A percentile compares a stretch with the other conserved stretches of the same genome.
Conservation (phyloP, 2,797 vertebrate species). For the Synanceia verrucosa region DNA sequence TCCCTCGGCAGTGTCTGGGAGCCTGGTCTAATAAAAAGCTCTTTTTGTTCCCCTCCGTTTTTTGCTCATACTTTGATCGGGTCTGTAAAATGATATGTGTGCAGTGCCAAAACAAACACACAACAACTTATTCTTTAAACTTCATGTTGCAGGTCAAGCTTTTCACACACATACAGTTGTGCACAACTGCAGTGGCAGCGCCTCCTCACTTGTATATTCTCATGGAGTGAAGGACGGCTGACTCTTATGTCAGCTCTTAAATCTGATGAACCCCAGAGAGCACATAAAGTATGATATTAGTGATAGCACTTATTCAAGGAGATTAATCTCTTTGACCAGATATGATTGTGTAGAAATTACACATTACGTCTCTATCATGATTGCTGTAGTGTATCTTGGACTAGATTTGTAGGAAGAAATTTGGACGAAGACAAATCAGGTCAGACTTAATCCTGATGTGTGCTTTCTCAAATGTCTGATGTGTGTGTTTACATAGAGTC, state of each 20-base stretch:
- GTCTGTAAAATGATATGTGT: slow-evolving; percentile 66
- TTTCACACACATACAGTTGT: slow-evolving; percentile 64
- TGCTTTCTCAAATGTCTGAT: slow-evolving; percentile 44
- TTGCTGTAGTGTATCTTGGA: slow-evolving; percentile 55
- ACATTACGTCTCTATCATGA: slow-evolving; percentile 39
- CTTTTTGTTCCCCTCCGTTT: slow-evolving; percentile 53
- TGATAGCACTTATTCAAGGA: slow-evolving; percentile 31
- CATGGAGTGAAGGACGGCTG: neutral
- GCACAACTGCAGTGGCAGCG: slow-evolving; percentile 28
- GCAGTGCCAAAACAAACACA: slow-evolving; percentile 71
- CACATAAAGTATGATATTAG: slow-evolving; percentile 31
- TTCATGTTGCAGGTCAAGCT: slow-evolving; percentile 68
- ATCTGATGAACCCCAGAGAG: slow-evolving; percentile 46
- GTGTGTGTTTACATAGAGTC: slow-evolving; percentile 50
- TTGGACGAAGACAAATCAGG: slow-evolving; percentile 36
- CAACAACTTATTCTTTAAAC: slow-evolving; percentile 62
- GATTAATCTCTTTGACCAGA: slow-evolving; percentile 39
- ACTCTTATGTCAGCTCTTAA: slow-evolving; percentile 39
- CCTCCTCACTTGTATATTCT: slow-evolving; percentile 29
- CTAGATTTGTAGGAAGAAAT: slow-evolving; percentile 20
- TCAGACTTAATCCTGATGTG: slow-evolving; percentile 34
- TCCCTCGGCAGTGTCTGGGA: slow-evolving; percentile 45
- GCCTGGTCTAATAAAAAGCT: slow-evolving; percentile 55
- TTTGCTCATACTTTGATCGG: slow-evolving; percentile 63
- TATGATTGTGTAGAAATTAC: slow-evolving; percentile 22